phyloP scores from a whole-genome alignment of 2,113 vertebrate genomes.

The Lathamus discolor region DNA sequence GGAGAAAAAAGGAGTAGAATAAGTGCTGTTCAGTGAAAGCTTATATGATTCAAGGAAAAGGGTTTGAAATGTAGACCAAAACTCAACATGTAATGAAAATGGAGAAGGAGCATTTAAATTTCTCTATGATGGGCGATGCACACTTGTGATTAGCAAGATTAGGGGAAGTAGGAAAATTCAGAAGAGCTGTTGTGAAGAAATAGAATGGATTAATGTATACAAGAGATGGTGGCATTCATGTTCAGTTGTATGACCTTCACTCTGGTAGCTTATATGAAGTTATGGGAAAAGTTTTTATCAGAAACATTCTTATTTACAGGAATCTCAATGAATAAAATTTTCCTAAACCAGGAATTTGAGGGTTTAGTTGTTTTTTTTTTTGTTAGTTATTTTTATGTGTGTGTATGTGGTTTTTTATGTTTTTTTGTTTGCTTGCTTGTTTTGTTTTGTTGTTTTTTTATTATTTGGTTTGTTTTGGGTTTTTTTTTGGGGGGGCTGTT shows the following conservation, averaged over 20 bases:
- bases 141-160: neutral
- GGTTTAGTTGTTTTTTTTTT: neutral
- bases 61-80: neutral
- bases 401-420: no score
- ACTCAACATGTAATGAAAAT: neutral
- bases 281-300: neutral
- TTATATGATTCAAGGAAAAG: neutral
- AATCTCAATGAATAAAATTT: neutral
- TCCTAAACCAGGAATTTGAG: neutral
- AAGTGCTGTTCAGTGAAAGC: neutral
- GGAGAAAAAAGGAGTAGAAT: neutral
- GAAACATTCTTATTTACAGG: neutral
- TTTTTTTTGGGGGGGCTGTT: no score
- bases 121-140: neutral
- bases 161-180: neutral
- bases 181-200: neutral
- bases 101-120: neutral
- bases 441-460: neutral
- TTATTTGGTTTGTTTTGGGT: no score
- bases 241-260: neutral
- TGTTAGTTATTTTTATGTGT: neutral
- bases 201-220: neutral
- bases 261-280: neutral
- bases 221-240: neutral
- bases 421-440: no score